phyloP scores from a whole-genome alignment of 1,140 invertebrate genomes.

The Eueides isabella region DNA sequence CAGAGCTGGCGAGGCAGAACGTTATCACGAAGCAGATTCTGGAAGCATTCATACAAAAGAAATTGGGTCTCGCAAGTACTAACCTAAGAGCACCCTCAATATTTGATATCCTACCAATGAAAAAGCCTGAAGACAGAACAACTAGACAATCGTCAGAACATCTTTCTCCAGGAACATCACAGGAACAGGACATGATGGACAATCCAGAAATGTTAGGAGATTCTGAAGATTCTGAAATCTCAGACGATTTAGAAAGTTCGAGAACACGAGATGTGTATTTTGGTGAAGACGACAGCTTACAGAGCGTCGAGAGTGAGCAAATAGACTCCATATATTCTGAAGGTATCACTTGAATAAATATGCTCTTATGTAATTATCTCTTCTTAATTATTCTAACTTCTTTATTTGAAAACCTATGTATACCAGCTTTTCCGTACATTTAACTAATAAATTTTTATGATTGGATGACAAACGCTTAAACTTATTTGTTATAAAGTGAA shows the following conservation, averaged over 20 bases:
- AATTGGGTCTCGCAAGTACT: slow-evolving; percentile 78
- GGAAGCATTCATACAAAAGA: slow-evolving; percentile 86
- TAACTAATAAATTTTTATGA: not conserved
- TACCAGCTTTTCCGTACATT: not conserved
- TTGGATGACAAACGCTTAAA: not conserved
- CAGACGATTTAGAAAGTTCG: slow-evolving; percentile 9
- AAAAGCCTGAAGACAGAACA: slow-evolving; percentile 54
- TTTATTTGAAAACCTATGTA: not conserved
- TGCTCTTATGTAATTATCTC: not conserved
- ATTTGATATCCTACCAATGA: slow-evolving; percentile 83
- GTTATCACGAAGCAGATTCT: slow-evolving; percentile 88
- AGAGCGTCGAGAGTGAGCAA: slow-evolving; percentile 86
- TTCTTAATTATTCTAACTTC: not conserved
- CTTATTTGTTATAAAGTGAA: no score
- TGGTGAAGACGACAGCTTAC: slow-evolving; percentile 78
- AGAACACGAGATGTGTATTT: slow-evolving; percentile 41
- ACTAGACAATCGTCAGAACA: slow-evolving; percentile 41
- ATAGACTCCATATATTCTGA: slow-evolving; percentile 77
- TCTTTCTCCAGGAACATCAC: slow-evolving; percentile 21
- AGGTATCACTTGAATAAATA: slow-evolving; percentile 41
- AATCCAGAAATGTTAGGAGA: slow-evolving; percentile 30
- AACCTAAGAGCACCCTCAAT: slow-evolving; percentile 82
- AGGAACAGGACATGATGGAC: slow-evolving; percentile 30
- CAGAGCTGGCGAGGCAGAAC: slow-evolving; percentile 86
- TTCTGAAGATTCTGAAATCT: slow-evolving; percentile 26